Percentiles rank a stretch among this genome's conserved stretches.
These are phyloP conservation scores for Crotalus adamanteus DNA, from an alignment of 2,797 vertebrate genomes.

Conservation along the genomic window DNA sequence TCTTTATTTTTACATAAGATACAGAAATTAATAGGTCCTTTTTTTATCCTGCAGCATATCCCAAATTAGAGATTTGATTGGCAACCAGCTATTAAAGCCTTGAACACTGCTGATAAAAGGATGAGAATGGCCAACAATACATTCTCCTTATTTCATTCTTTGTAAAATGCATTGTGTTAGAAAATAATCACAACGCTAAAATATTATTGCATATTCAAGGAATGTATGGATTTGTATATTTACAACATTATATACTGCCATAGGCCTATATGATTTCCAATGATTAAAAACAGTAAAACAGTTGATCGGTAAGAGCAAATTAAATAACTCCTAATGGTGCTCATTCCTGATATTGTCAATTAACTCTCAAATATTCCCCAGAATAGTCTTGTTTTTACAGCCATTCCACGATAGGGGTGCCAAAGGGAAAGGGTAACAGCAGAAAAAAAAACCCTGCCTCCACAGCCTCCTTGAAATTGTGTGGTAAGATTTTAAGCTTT, in stretches of 20 bases:
- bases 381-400: background rate
- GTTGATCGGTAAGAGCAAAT: background rate
- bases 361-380: background rate
- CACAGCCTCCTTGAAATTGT: background rate
- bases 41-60: background rate
- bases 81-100: background rate
- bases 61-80: background rate
- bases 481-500: background rate
- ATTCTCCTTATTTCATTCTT: background rate
- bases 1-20: background rate
- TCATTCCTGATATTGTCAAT: background rate
- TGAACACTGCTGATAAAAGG: background rate
- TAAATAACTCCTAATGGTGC: background rate
- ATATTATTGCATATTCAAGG: background rate
- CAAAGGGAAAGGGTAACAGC: background rate
- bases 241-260: too few relatives aligned
- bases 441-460: background rate
- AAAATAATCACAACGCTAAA: background rate
- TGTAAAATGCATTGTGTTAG: background rate
- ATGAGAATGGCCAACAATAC: background rate
- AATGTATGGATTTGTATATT: background rate
- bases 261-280: background rate
- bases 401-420: background rate
- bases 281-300: background rate
- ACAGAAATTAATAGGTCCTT: background rate